Percentiles rank a stretch among this genome's conserved stretches.
Conservation (phyloP, 2,888 invertebrate genomes). For the Prosopocoilus inquinatus region DNA sequence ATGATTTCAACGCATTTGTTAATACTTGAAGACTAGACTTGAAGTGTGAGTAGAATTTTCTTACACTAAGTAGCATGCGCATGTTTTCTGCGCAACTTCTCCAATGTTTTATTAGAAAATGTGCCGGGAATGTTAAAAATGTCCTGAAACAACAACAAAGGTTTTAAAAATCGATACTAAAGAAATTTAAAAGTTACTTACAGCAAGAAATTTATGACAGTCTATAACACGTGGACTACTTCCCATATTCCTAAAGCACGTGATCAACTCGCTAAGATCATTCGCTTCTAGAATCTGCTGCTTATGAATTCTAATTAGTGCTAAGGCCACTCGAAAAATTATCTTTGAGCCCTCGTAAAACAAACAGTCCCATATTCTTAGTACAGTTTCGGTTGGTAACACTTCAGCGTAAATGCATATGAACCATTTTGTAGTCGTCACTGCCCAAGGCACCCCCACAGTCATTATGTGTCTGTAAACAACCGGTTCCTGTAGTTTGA, state of each 20-base stretch:
- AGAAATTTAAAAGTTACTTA: conserved; percentile 44
- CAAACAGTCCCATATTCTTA: conserved; percentile 93
- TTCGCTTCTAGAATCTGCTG: conserved; percentile 71
- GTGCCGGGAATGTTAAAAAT: conserved; percentile 82
- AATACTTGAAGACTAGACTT: conserved; percentile 17
- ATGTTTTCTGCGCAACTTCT: conserved; percentile 59
- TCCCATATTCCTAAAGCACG: conserved; percentile 79
- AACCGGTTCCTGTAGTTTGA: conserved; percentile 77
- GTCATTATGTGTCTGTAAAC: conserved; percentile 78
- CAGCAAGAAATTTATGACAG: conserved; percentile 89
- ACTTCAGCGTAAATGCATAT: conserved; percentile 93
- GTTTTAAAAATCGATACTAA: background rate
- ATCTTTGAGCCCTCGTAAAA: conserved; percentile 94
- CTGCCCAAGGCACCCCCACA: conserved; percentile 84
- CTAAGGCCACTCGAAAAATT: conserved; percentile 83
- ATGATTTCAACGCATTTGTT: conserved; percentile 14
- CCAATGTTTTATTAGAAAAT: conserved; percentile 65
- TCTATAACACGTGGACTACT: conserved; percentile 75
- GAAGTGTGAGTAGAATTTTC: conserved; percentile 2
- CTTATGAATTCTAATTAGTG: conserved; percentile 74
- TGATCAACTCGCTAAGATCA: conserved; percentile 78
- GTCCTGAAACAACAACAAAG: conserved; percentile 56
- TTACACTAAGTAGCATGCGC: conserved; percentile 25
- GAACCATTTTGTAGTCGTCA: conserved; percentile 94
- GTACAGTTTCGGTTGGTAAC: conserved; percentile 88